These are phyloP conservation scores for Tinea pellionella DNA, from an alignment of 2,888 invertebrate species.

Conservation along the genomic window DNA sequence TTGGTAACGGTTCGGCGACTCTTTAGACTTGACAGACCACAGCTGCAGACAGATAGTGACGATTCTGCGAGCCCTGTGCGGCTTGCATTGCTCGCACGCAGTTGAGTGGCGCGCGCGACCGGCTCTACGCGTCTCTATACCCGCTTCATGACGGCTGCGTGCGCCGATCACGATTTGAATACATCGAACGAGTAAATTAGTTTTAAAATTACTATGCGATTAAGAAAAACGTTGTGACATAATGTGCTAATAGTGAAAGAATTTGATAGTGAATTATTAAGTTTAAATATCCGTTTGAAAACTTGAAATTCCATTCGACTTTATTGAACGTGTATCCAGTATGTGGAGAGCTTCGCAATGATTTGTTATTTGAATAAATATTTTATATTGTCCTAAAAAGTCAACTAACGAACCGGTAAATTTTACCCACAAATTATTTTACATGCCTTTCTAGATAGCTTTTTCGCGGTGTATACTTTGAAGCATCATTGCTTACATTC, in stretches of 20 bases:
- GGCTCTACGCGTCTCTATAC: conserved; percentile 46
- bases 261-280: neutral
- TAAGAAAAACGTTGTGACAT: neutral
- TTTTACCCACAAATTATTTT: neutral
- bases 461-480: conserved; percentile 8
- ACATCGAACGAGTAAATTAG: conserved; percentile 5
- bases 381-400: neutral
- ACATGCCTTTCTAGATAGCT: neutral
- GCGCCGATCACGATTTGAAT: neutral
- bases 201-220: neutral
- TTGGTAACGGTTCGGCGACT: conserved; percentile 40
- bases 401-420: neutral
- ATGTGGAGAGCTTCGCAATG: conserved; percentile 4
- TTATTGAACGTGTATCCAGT: neutral
- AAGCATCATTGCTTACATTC: neutral
- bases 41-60: conserved; percentile 40
- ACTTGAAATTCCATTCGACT: conserved; percentile 1
- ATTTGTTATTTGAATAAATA: conserved; percentile 3
- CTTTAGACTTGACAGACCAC: conserved; percentile 23
- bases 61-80: conserved; percentile 23
- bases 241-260: neutral
- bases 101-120: conserved; percentile 49
- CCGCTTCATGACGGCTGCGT: neutral
- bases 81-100: conserved; percentile 26
- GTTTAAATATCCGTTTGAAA: neutral